Conservation (phyloP, 2,113 vertebrate species). For the Butorides virescens region DNA sequence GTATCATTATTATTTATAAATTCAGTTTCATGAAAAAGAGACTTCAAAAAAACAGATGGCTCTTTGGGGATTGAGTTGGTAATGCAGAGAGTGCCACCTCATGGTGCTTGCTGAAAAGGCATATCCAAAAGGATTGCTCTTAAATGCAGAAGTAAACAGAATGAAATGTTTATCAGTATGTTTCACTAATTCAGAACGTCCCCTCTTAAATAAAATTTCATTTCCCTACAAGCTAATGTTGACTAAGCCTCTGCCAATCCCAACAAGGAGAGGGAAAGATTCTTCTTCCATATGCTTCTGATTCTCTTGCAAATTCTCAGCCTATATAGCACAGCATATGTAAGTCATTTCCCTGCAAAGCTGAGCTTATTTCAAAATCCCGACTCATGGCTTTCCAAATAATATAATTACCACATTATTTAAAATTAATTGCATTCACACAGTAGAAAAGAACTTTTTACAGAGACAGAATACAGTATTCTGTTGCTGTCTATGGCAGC, state of each 20-base stretch:
- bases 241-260: background rate
- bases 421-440: background rate
- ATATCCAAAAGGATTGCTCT: background rate
- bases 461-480: background rate
- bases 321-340: background rate
- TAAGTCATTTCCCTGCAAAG: background rate
- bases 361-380: background rate
- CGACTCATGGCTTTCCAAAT: background rate
- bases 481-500: background rate
- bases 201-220: background rate
- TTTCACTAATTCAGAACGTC: background rate
- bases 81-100: constrained; percentile 46
- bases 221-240: background rate
- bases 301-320: background rate
- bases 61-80: background rate
- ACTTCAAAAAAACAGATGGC: background rate
- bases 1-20: constrained; percentile 47
- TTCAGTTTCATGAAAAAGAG: background rate
- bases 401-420: background rate
- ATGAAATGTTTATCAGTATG: background rate
- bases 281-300: background rate
- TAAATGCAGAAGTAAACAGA: background rate
- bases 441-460: background rate
- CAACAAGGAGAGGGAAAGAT: background rate
- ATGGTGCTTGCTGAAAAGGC: background rate